Evolutionary conservation across 92 coral and sea anemone species (phyloP).

Genomic region (Actinernus sp.): DNA sequence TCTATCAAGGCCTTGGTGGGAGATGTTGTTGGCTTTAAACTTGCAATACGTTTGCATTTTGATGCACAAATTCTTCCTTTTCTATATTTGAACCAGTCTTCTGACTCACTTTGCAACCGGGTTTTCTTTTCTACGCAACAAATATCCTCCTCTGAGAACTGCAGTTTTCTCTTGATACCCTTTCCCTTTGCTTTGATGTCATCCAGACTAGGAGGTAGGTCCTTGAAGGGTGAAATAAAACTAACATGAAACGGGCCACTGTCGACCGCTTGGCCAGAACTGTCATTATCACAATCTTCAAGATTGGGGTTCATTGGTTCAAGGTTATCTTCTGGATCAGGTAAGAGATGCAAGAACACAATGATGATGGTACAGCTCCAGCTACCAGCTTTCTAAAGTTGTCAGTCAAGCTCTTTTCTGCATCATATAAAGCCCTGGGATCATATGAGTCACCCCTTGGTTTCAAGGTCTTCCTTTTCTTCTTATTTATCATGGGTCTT

Average conservation of each 20-base stretch:
- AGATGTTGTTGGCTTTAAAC: neutral
- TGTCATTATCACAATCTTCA: no score
- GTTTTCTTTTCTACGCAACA: slow-evolving; percentile 18
- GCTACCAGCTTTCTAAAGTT: slow-evolving; percentile 9
- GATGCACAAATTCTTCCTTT: slow-evolving; percentile 31
- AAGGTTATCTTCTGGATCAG: slow-evolving; percentile 22
- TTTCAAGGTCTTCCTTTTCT: neutral
- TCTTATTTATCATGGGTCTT: neutral
- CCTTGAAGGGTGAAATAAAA: slow-evolving; percentile 12
- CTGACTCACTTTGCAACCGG: slow-evolving; percentile 29
- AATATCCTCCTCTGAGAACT: slow-evolving; percentile 7
- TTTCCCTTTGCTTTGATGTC: slow-evolving; percentile 17
- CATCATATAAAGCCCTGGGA: slow-evolving; percentile 2
- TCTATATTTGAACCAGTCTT: slow-evolving; percentile 29
- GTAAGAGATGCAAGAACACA: slow-evolving; percentile 25
- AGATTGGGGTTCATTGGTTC: no score
- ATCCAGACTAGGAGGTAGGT: slow-evolving; percentile 29
- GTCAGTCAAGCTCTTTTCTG: slow-evolving; percentile 6
- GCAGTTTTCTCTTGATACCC: slow-evolving; percentile 3
- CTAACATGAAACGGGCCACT: slow-evolving; percentile 7
- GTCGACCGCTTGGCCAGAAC: no score
- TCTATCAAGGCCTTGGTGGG: slow-evolving; percentile 1
- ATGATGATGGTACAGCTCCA: slow-evolving; percentile 10
- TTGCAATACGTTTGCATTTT: slow-evolving; percentile 31
- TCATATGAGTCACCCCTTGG: neutral